phyloP scores from a whole-genome alignment of 2,888 invertebrate genomes.

The Tanaodytes sp. region DNA sequence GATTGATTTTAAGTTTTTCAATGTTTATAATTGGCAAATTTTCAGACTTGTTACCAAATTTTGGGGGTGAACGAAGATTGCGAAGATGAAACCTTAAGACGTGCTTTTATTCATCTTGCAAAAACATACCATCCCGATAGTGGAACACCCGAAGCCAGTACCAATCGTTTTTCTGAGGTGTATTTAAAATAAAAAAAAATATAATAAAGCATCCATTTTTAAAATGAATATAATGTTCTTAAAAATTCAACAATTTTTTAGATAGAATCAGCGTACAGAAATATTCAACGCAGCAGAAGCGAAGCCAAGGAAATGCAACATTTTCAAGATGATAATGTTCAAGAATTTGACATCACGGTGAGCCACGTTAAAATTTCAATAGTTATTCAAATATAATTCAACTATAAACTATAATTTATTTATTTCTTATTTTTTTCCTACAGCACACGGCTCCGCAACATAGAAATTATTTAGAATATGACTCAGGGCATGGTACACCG shows the following conservation, averaged over 20 bases:
- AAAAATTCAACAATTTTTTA: no score
- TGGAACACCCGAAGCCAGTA: conserved; percentile 80
- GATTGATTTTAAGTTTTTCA: no score
- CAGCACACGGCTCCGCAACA: conserved; percentile 92
- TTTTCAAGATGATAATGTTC: conserved; percentile 72
- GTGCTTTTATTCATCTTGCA: conserved; percentile 83
- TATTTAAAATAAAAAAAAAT: background rate
- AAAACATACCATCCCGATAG: conserved; percentile 91
- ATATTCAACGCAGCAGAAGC: conserved; percentile 60
- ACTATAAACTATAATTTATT: no score
- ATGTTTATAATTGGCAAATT: background rate
- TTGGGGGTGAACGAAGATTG: conserved; percentile 80
- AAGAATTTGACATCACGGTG: conserved; percentile 80
- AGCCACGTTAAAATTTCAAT: conserved; percentile 13
- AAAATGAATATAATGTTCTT: no score
- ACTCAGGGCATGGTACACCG: conserved; percentile 85
- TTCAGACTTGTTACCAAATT: conserved; percentile 80
- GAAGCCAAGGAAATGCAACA: conserved; percentile 73
- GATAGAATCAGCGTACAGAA: conserved; percentile 84
- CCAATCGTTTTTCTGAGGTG: conserved; percentile 82
- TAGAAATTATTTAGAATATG: conserved; percentile 85
- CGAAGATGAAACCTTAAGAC: conserved; percentile 81
- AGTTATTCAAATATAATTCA: conserved; percentile 16
- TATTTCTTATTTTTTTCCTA: no score
- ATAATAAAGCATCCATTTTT: background rate